phyloP scores from a whole-genome alignment of 2,113 vertebrate genomes.

The Coracopsis vasa region DNA sequence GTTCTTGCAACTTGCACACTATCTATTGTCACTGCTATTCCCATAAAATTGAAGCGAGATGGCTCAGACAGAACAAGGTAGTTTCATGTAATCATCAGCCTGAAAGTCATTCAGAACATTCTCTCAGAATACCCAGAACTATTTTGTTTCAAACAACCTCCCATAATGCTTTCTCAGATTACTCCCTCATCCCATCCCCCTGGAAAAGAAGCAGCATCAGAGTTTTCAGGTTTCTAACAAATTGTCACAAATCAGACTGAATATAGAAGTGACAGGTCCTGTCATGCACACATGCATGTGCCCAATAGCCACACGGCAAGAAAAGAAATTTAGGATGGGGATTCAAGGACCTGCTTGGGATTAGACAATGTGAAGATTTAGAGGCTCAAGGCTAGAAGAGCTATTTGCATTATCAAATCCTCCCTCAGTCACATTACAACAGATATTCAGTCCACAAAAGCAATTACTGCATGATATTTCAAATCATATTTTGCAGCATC shows the following conservation, averaged over 20 bases:
- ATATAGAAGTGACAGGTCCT: background rate
- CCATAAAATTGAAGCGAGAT: background rate
- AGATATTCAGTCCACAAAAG: background rate
- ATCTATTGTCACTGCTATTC: background rate
- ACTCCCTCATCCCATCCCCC: background rate
- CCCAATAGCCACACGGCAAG: background rate
- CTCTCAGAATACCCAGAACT: background rate
- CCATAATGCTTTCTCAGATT: background rate
- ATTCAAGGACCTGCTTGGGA: background rate
- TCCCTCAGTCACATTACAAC: background rate
- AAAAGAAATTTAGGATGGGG: background rate
- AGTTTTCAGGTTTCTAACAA: background rate
- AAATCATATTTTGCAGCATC: background rate
- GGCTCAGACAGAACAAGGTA: background rate
- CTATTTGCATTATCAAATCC: background rate
- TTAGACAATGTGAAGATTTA: background rate
- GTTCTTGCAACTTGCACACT: background rate
- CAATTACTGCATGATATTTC: background rate
- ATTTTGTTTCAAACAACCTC: background rate
- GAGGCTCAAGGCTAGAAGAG: background rate
- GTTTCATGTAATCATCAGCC: constrained; percentile 3
- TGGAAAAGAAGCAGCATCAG: background rate
- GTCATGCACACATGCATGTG: background rate
- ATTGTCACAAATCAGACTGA: background rate
- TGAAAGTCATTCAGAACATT: background rate